Evolutionary conservation across 2,113 vertebrate species (phyloP).

Genomic region (Aphyosemion australe): DNA sequence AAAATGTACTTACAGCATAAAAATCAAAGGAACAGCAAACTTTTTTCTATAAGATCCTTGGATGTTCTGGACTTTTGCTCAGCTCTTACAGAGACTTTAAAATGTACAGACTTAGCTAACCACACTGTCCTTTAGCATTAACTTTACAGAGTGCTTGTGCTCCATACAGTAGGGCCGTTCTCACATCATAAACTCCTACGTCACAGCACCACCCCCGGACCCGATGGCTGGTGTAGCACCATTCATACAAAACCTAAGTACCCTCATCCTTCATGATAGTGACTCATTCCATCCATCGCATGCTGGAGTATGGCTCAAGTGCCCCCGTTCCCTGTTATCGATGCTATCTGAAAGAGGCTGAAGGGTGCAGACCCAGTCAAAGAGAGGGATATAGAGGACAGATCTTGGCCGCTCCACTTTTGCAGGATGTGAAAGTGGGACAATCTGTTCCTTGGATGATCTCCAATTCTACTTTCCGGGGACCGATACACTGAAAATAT

Average conservation of each 20-base stretch:
- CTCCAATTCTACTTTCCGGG: conserved; percentile 85
- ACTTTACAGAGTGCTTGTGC: neutral
- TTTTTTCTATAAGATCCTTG: too few relatives aligned
- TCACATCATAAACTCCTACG: conserved; percentile 9
- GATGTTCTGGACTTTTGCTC: neutral
- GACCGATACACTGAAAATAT: conserved; percentile 85
- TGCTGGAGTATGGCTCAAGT: conserved; percentile 22
- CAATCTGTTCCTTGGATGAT: conserved; percentile 85
- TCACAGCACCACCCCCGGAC: conserved; percentile 41
- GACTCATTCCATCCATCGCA: conserved; percentile 48
- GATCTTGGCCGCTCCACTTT: conserved; percentile 82
- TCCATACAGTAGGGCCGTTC: neutral
- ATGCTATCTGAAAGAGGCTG: conserved; percentile 49
- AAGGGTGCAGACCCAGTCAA: conserved; percentile 63
- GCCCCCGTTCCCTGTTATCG: conserved; percentile 32
- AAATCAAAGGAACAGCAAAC: too few relatives aligned
- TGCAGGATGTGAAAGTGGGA: conserved; percentile 81
- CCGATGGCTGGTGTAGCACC: conserved; percentile 22
- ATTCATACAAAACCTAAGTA: conserved; percentile 46
- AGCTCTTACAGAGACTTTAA: neutral
- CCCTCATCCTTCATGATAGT: conserved; percentile 19
- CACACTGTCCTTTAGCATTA: neutral
- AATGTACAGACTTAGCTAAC: neutral
- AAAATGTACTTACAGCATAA: too few relatives aligned
- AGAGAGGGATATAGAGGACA: conserved; percentile 72